These are phyloP conservation scores for Reticulitermes speratus DNA, from an alignment of 1,140 invertebrate genomes.

Conservation along the genomic window DNA sequence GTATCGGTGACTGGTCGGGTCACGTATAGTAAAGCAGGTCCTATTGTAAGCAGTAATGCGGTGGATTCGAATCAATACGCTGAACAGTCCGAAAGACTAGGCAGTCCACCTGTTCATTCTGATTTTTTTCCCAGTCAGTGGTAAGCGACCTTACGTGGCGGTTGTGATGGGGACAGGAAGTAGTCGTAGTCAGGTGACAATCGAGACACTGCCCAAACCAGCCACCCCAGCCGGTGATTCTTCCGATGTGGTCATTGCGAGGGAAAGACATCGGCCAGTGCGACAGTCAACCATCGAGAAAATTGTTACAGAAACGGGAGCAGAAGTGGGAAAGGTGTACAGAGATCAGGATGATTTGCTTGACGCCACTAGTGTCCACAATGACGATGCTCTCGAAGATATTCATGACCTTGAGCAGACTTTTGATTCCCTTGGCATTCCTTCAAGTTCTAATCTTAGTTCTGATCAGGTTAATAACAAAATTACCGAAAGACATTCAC, in stretches of 20 bases:
- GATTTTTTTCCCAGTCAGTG: not conserved
- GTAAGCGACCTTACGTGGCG: no score
- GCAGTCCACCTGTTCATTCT: not conserved
- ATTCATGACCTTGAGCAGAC: conserved; percentile 21
- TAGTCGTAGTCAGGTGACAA: not conserved
- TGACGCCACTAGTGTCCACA: not conserved
- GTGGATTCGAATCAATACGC: not conserved
- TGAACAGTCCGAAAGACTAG: not conserved
- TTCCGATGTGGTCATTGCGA: not conserved
- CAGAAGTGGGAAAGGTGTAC: not conserved
- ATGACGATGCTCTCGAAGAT: conserved; percentile 2
- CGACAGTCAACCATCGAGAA: not conserved
- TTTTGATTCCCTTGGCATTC: conserved; percentile 21
- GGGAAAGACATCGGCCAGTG: not conserved
- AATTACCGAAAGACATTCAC: not conserved
- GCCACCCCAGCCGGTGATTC: not conserved
- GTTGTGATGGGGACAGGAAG: not conserved
- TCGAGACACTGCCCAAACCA: not conserved
- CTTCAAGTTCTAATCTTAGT: not conserved
- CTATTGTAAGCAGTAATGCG: not conserved
- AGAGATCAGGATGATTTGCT: not conserved
- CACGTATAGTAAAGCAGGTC: not conserved
- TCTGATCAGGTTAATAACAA: not conserved
- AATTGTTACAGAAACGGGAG: not conserved
- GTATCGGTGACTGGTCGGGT: not conserved